Evolutionary conservation across 2,888 invertebrate genomes (phyloP).

Genomic region (Seladonia tumulorum): DNA sequence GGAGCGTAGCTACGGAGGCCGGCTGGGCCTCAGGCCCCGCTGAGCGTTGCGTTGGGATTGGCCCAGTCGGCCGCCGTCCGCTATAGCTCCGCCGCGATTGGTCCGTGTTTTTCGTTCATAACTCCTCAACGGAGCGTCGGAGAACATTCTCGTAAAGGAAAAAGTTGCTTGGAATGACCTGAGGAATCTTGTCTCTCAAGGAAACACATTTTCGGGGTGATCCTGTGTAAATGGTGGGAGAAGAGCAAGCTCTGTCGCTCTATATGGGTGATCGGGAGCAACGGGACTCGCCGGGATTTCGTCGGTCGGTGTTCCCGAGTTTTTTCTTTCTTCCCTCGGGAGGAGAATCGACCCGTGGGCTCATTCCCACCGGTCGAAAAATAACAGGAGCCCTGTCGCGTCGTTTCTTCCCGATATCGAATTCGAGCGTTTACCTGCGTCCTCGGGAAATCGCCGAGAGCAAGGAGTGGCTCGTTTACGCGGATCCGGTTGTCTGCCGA

Average conservation of each 20-base stretch:
- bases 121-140: no score
- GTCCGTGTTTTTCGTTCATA: no score
- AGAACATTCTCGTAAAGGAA: no score
- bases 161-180: no score
- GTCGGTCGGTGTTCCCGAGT: neutral
- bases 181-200: no score
- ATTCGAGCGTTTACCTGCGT: constrained; percentile 14
- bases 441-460: constrained; percentile 10
- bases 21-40: no score
- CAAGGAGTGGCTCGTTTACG: constrained; percentile 37
- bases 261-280: neutral
- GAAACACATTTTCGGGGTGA: no score
- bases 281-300: neutral
- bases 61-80: no score
- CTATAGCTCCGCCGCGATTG: no score
- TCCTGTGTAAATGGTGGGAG: no score
- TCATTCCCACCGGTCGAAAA: constrained; percentile 15
- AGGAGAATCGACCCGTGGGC: constrained; percentile 1
- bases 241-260: neutral
- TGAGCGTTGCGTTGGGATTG: no score
- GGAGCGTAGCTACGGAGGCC: no score
- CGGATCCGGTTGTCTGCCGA: constrained; percentile 38
- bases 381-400: neutral
- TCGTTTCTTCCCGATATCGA: constrained; percentile 6
- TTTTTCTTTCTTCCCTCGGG: neutral